Evolutionary conservation across 2,113 vertebrate genomes (phyloP).

Genomic region (Phodopus roborovskii): DNA sequence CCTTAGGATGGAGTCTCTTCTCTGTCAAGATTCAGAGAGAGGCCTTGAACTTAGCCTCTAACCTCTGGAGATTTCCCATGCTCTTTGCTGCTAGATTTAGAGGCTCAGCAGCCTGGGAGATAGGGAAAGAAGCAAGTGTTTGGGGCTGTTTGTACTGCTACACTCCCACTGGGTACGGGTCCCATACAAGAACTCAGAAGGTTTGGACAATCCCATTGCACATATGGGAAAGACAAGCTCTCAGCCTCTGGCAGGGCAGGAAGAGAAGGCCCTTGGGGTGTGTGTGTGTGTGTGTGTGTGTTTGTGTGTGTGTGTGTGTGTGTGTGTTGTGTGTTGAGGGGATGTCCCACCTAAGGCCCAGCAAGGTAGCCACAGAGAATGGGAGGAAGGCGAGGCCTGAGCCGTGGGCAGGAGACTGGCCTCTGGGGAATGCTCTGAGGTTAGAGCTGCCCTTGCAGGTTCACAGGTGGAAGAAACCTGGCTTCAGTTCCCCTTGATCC

Average conservation of each 20-base stretch:
- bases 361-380: neutral
- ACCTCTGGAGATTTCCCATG: neutral
- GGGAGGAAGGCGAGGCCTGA: neutral
- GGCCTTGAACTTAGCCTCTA: neutral
- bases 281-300: neutral
- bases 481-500: neutral
- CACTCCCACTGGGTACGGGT: neutral
- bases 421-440: slow-evolving; percentile 17
- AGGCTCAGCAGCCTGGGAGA: neutral
- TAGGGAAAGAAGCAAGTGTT: neutral
- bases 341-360: neutral
- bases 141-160: neutral
- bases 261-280: neutral
- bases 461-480: neutral
- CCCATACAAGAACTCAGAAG: neutral
- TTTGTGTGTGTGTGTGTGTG: neutral
- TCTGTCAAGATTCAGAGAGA: too few relatives aligned
- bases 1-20: neutral
- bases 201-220: neutral
- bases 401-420: neutral
- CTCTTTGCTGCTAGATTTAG: neutral
- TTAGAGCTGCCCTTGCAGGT: neutral
- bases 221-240: neutral
- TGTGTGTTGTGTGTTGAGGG: neutral
- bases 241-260: neutral